Evolutionary conservation across 2,888 invertebrate species (phyloP), one percentile per base, ranked within the genome.

Genomic region (Disparrhopalites patrizii): DNA sequence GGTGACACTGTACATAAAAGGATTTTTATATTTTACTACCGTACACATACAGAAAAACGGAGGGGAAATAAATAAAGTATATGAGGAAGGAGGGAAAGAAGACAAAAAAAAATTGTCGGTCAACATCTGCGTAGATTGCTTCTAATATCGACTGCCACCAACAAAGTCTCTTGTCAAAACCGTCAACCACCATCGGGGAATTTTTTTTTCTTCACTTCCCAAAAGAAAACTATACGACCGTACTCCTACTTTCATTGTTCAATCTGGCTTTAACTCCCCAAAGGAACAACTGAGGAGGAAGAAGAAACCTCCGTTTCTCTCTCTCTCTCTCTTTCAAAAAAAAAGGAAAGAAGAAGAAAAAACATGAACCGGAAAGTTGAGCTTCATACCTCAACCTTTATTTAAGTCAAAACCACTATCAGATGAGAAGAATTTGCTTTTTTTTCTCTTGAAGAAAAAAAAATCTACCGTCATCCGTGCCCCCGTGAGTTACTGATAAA

Each of bases 351-450:
- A n/a, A n/a, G n/a, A n/a, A 33, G 54, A n/a, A 33, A 55, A 55
- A 52, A 55, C n/a, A 55, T 55, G 54, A 31, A 55, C 31, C 54
- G 54, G 54, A 55, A 55, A 55, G 20, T 55, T 55, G 30, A 55
- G 31, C 33, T 55, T 55, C 31, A 31, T 33, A 25, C 47, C 47
- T 47, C 8, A 20, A 47, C 13, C 47, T 47, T 47, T 23, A 23
- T 47, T 23, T 15, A 47, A 47, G 47, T 47, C 47, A n/a, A 47
- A 47, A 47, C 20, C 47, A n/a, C n/a, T n/a, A 47, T 20, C 47
- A 23, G 47, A 47, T 47, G 47, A n/a, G n/a, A 47, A 36, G 20
- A 47, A 47, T 47, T 47, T 47, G 23, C 47, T 47, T 47, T 47
- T 18, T n/a, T n/a, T n/a, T n/a, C n/a, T n/a, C n/a, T n/a, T n/a